Conservation (phyloP, 2,888 invertebrate genomes). For the Coelopa pilipes region DNA sequence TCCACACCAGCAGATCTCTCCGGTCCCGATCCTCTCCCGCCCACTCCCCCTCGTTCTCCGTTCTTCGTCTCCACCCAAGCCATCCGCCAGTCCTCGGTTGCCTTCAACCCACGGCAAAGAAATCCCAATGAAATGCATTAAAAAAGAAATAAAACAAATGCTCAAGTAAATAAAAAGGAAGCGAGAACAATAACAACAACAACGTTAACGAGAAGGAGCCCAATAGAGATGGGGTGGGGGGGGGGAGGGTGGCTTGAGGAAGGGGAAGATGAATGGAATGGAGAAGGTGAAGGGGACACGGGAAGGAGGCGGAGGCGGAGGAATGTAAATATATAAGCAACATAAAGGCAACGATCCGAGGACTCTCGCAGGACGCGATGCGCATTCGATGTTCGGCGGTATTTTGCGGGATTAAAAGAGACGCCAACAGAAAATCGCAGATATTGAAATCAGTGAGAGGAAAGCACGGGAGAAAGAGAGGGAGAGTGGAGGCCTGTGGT, state of each 20-base stretch:
- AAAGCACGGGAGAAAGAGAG: too few species aligned
- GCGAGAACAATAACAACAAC: too few species aligned
- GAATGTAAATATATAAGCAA: not conserved
- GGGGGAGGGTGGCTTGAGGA: too few species aligned
- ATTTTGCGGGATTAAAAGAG: constrained; percentile 18
- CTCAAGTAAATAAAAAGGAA: too few species aligned
- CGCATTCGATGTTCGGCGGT: constrained; percentile 15
- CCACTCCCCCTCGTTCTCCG: too few species aligned
- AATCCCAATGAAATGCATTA: constrained; percentile 12
- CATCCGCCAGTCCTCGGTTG: not conserved
- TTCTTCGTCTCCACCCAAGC: not conserved
- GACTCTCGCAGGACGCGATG: constrained; percentile 11
- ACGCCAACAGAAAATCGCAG: not conserved
- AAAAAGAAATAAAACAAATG: not conserved
- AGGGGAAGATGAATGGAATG: too few species aligned
- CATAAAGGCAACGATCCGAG: constrained; percentile 10
- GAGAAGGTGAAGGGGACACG: too few species aligned
- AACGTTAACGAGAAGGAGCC: too few species aligned
- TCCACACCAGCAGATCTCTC: not conserved
- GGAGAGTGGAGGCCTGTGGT: not conserved
- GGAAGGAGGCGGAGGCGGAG: too few species aligned
- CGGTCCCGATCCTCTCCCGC: not conserved
- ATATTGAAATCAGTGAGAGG: not conserved
- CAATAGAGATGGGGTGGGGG: too few species aligned
- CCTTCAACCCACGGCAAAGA: not conserved